These are phyloP conservation scores for Bubo blakistoni DNA, from an alignment of 2,113 vertebrate species.

Conservation along the genomic window DNA sequence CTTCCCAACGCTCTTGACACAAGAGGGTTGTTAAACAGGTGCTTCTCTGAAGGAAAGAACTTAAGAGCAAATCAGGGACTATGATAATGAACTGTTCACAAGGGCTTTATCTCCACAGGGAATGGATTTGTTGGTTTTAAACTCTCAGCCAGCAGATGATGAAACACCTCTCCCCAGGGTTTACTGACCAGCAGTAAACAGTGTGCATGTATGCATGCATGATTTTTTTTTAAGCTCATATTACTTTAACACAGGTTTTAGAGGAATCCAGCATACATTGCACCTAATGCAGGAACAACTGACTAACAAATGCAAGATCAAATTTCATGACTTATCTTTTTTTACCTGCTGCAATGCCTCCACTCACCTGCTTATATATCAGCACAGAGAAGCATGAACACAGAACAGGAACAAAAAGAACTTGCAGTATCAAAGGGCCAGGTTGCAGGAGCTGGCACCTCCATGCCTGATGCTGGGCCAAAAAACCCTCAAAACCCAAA, in stretches of 20 bases:
- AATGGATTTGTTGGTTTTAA: slow-evolving; percentile 38
- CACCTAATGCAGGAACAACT: not conserved
- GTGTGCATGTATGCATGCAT: accelerated
- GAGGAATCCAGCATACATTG: not conserved
- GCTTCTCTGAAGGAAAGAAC: not conserved
- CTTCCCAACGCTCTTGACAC: not conserved
- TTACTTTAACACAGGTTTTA: not conserved
- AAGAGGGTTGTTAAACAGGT: not conserved
- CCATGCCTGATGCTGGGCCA: not conserved
- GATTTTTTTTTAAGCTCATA: not conserved
- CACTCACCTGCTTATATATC: not conserved
- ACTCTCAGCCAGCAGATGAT: slow-evolving; percentile 21
- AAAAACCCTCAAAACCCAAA: no score
- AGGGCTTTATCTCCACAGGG: slow-evolving; percentile 3
- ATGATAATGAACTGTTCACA: slow-evolving; percentile 31
- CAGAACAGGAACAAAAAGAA: not conserved
- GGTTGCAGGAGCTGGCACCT: not conserved
- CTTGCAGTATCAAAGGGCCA: not conserved
- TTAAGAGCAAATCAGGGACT: slow-evolving; percentile 1
- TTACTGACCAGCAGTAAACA: slow-evolving; percentile 18
- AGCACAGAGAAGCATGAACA: not conserved
- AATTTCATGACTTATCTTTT: not conserved
- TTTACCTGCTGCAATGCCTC: not conserved
- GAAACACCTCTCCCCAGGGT: not conserved
- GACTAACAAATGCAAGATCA: not conserved